Conservation (phyloP, 2,888 invertebrate genomes). For the Odontomyia ornata region DNA sequence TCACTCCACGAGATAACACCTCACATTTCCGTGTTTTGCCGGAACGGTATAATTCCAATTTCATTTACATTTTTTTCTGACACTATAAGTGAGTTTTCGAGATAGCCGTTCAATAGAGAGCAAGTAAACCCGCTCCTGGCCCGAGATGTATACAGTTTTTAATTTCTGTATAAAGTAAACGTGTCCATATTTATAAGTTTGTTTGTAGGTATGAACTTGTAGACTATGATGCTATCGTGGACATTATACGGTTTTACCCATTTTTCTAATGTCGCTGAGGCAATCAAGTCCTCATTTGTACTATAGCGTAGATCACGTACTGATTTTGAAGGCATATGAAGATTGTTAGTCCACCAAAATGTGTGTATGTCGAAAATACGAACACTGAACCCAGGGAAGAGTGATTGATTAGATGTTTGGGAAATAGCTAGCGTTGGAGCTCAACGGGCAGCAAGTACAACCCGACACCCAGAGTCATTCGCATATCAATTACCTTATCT, state of each 20-base stretch:
- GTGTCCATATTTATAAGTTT: conserved; percentile 86
- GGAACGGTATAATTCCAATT: too few relatives aligned
- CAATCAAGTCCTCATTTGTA: too few relatives aligned
- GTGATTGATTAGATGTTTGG: conserved; percentile 73
- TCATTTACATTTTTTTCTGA: too few relatives aligned
- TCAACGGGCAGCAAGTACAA: conserved; percentile 75
- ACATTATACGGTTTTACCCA: too few relatives aligned
- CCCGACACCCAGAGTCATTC: conserved; percentile 80
- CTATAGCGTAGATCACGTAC: too few relatives aligned
- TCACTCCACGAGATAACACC: too few relatives aligned
- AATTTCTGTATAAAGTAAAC: too few relatives aligned
- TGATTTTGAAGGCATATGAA: conserved; percentile 77
- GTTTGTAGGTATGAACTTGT: conserved; percentile 56
- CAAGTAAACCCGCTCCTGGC: too few relatives aligned
- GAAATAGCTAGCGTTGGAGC: conserved; percentile 77
- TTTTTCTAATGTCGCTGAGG: too few relatives aligned
- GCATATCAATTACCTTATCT: conserved; percentile 74
- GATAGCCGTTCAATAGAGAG: too few relatives aligned
- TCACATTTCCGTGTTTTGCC: too few relatives aligned
- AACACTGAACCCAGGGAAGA: conserved; percentile 84
- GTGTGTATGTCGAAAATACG: conserved; percentile 75
- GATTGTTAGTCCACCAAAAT: conserved; percentile 73
- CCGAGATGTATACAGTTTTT: conserved; percentile 79
- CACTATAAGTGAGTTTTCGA: too few relatives aligned
- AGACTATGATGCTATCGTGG: conserved; percentile 66